Evolutionary conservation across 2,888 invertebrate species (phyloP).

Genomic region (Orchesellides sinensis): DNA sequence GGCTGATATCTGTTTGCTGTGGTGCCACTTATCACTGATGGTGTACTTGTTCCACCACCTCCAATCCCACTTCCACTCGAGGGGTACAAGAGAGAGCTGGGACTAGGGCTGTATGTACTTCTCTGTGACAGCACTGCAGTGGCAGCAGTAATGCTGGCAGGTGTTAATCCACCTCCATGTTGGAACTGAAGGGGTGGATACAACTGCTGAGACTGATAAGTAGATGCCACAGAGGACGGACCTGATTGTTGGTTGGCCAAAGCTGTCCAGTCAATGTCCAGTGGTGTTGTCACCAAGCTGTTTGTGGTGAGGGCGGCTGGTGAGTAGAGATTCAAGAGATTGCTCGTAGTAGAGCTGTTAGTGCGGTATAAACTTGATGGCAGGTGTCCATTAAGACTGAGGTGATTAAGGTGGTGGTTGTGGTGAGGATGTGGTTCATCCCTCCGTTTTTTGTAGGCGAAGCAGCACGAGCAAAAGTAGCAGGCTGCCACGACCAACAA

Average conservation of each 20-base stretch:
- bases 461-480: constrained; percentile 77
- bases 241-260: not conserved
- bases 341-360: constrained; percentile 19
- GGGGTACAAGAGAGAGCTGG: not conserved
- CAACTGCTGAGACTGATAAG: constrained; percentile 42
- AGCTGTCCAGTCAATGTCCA: constrained; percentile 73
- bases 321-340: constrained; percentile 38
- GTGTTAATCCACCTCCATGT: not conserved
- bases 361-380: constrained; percentile 37
- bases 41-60: constrained; percentile 1
- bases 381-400: not conserved
- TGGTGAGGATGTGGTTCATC: constrained; percentile 39
- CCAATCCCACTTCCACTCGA: not conserved
- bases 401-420: not conserved
- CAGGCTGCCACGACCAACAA: constrained; percentile 76
- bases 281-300: constrained; percentile 75
- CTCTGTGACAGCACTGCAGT: constrained; percentile 34
- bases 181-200: constrained; percentile 23
- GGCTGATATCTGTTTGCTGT: not conserved
- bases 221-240: constrained; percentile 54
- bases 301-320: constrained; percentile 45
- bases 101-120: not conserved
- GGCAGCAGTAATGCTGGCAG: constrained; percentile 18
- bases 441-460: constrained; percentile 76
- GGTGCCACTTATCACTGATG: constrained; percentile 27